phyloP scores from a whole-genome alignment of 2,113 vertebrate species.

The Hymenochirus boettgeri region DNA sequence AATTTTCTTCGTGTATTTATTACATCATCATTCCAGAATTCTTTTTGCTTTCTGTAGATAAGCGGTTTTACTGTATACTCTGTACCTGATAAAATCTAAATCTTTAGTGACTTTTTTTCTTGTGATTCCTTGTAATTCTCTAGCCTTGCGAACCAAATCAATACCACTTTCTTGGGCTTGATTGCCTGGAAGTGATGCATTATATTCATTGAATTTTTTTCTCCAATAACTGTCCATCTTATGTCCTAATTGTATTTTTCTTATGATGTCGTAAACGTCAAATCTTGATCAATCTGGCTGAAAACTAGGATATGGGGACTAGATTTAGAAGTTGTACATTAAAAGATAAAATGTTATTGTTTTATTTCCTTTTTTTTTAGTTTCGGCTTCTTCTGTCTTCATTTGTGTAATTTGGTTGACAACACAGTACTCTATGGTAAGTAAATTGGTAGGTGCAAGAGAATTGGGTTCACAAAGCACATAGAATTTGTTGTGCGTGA shows the following conservation, averaged over 20 bases:
- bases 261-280: too few species aligned
- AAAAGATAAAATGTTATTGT: too few species aligned
- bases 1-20: neutral
- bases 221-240: neutral
- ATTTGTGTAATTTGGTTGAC: neutral
- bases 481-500: conserved; percentile 71
- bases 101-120: neutral
- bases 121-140: neutral
- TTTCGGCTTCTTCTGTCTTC: too few species aligned
- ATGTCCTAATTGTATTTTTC: neutral
- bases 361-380: too few species aligned
- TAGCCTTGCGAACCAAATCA: neutral
- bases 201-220: too few species aligned
- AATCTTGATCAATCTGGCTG: too few species aligned
- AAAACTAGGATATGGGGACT: too few species aligned
- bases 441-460: conserved; percentile 64
- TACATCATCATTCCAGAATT: neutral
- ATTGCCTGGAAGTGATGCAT: neutral
- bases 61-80: neutral
- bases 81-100: neutral
- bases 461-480: conserved; percentile 72
- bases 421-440: conserved; percentile 31
- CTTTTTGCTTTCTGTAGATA: neutral
- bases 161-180: neutral
- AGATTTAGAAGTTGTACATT: too few species aligned